Evolutionary conservation across 2,113 vertebrate genomes (phyloP).

Genomic region (Gymnarchus niloticus): DNA sequence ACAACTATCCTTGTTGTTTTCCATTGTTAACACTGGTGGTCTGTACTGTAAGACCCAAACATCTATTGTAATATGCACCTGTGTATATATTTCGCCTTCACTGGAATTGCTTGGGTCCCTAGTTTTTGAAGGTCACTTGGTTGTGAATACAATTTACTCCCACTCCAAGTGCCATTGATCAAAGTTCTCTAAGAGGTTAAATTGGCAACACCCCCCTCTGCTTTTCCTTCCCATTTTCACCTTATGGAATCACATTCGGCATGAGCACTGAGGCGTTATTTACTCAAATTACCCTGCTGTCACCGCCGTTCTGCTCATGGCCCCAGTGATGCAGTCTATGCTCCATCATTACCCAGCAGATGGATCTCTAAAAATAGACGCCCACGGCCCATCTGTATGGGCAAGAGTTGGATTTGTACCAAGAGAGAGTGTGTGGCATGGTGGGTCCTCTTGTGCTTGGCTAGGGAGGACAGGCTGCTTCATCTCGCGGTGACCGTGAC

Average conservation of each 20-base stretch:
- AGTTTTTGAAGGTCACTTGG: conserved; percentile 28
- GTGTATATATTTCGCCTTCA: not conserved
- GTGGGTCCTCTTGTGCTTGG: not conserved
- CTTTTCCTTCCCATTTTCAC: conserved; percentile 23
- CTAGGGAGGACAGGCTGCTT: not conserved
- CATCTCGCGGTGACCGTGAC: not conserved
- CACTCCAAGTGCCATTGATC: conserved; percentile 21
- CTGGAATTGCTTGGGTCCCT: not conserved
- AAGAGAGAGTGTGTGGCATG: not conserved
- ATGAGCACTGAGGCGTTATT: conserved; percentile 32
- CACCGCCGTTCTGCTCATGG: conserved; percentile 2
- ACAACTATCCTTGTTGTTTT: too few species aligned
- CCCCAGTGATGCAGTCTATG: conserved; percentile 20
- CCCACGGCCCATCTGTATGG: conserved; percentile 13
- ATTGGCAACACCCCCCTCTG: not conserved
- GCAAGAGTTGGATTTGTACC: not conserved
- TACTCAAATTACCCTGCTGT: conserved; percentile 30
- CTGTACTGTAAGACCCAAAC: too few species aligned
- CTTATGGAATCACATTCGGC: conserved; percentile 28
- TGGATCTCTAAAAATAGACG: conserved; percentile 50
- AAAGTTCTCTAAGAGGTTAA: conserved; percentile 12
- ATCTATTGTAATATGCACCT: too few species aligned
- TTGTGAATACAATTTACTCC: conserved; percentile 17
- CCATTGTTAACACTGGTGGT: too few species aligned
- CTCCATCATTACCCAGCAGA: conserved; percentile 31